These are phyloP conservation scores for Myxocyprinus asiaticus DNA, from an alignment of 2,113 vertebrate species.

Conservation along the genomic window DNA sequence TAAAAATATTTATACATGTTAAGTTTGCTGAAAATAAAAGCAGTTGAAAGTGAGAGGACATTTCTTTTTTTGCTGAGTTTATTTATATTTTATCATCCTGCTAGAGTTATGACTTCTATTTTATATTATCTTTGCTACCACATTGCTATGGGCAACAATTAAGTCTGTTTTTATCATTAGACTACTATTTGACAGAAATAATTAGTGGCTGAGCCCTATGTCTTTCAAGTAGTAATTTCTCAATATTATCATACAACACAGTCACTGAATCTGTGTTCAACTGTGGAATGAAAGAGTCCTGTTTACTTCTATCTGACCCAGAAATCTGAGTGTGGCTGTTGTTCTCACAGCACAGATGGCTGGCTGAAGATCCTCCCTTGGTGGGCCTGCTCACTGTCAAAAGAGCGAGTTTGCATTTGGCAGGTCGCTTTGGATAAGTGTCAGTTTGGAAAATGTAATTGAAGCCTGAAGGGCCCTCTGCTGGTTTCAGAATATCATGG, in stretches of 20 bases:
- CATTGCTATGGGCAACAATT: background rate
- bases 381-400: slow-evolving; percentile 38
- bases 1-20: too few relatives aligned
- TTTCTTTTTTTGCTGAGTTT: too few relatives aligned
- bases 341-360: slow-evolving; percentile 53
- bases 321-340: slow-evolving; percentile 30
- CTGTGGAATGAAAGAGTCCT: background rate
- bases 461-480: slow-evolving; percentile 32
- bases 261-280: slow-evolving; percentile 23
- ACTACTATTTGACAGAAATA: background rate
- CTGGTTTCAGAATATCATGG: slow-evolving; percentile 38
- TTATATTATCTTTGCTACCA: background rate
- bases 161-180: background rate
- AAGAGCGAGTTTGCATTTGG: slow-evolving; percentile 31
- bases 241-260: background rate
- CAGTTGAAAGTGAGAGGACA: too few relatives aligned
- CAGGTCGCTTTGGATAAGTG: slow-evolving; percentile 37
- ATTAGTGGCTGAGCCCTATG: background rate
- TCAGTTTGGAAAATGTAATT: slow-evolving; percentile 56
- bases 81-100: too few relatives aligned
- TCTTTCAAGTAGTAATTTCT: background rate
- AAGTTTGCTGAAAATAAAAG: too few relatives aligned
- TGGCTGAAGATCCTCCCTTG: slow-evolving; percentile 50
- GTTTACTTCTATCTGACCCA: slow-evolving; percentile 46
- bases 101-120: too few relatives aligned